Evolutionary conservation across 2,797 vertebrate species (phyloP), one percentile per base, ranked within the genome.

Genomic region (Sebastes nivosus): DNA sequence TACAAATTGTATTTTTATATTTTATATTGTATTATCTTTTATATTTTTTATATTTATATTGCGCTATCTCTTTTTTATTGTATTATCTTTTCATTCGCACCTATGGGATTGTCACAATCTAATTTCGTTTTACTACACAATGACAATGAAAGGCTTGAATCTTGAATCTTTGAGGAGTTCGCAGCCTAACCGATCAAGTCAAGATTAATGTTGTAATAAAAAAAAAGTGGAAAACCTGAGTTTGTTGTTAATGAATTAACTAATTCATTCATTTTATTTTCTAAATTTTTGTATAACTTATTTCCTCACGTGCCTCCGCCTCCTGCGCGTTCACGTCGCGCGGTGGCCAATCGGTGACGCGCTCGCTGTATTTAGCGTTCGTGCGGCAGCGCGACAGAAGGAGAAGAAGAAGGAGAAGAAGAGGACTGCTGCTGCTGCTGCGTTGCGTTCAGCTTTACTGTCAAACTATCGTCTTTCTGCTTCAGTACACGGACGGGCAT

Each of bases 321-420:
- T 83, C 84, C 88, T 80, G 81, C 73, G 9, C 64, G 75, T 34
- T 89, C 90, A 91, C 91, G 88, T 91, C 76, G 72, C 70, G 72
- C 70, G 58, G 57, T 74, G 77, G 75, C 70, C 77, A 72, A 63
- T 71, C 77, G 29, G 60, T 88, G 88, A 92, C 89, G 93, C 75
- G 80, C 42, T 75, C 57, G 24, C 66, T 70, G 52, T 68, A 87
- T 83, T 79, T 78, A 38, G 85, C 79, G 75, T 87, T 81, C 59
- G 69, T 89, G 85, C 57, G 52, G 89, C 69, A 68, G 87, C 72
- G 88, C 86, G 84, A 59, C 73, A 72, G 11, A 57, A 71, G 81
- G 25, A 67, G 57, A 14, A 61, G 55, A 9, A 16, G 38, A 46
- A 16, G 42, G 6, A 16, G 42, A 46, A 54, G 64, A 30, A 24